Conservation (phyloP, 1,140 invertebrate genomes). For the Danaus melanippus region DNA sequence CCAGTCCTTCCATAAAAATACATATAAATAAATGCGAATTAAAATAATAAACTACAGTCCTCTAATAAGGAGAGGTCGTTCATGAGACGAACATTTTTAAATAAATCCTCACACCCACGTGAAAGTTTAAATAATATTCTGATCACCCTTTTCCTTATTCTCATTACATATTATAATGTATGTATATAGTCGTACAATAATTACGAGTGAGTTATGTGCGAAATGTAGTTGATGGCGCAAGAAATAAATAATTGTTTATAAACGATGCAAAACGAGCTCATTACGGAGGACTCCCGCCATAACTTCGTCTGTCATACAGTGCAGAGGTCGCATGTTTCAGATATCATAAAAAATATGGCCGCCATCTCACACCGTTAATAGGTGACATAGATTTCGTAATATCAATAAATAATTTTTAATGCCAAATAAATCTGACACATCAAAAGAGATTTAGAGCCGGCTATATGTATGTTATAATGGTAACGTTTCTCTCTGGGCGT, state of each 20-base stretch:
- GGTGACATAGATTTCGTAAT: conserved; percentile 18
- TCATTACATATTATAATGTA: no score
- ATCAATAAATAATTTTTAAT: conserved; percentile 21
- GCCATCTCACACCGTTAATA: conserved; percentile 14
- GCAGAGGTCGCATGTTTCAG: conserved; percentile 30
- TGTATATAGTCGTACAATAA: no score
- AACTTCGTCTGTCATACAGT: conserved; percentile 44
- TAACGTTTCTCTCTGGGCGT: not conserved
- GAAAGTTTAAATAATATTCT: no score
- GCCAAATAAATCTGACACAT: conserved; percentile 11
- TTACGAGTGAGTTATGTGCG: no score
- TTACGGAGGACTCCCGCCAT: conserved; percentile 42
- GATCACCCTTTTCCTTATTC: no score
- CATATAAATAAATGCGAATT: no score
- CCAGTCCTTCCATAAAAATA: no score
- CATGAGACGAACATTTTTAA: no score
- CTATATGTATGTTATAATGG: conserved; percentile 11
- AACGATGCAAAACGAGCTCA: conserved; percentile 49
- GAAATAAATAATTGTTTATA: conserved; percentile 36
- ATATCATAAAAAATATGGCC: not conserved
- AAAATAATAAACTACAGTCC: no score
- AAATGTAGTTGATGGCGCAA: conserved; percentile 2
- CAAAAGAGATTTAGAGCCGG: conserved; percentile 14
- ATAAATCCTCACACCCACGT: no score
- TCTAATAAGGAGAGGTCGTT: no score